phyloP scores from a whole-genome alignment of 2,113 vertebrate species.

The Myrmecophaga tridactyla region DNA sequence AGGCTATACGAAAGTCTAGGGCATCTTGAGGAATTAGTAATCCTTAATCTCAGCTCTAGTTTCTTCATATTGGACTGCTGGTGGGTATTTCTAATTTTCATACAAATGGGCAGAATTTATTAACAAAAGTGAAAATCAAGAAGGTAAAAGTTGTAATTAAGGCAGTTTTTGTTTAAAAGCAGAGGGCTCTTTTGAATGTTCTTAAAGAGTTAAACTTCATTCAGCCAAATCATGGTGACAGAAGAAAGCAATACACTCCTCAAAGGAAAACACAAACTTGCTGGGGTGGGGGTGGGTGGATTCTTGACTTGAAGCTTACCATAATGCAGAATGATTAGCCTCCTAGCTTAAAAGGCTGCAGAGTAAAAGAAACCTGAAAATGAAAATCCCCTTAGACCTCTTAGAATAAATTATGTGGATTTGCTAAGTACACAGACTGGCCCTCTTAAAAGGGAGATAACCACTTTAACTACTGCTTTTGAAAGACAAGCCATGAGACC shows the following conservation, averaged over 20 bases:
- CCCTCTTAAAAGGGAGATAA: slow-evolving; percentile 56
- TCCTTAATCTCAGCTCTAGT: not conserved
- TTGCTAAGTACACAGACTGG: slow-evolving; percentile 64
- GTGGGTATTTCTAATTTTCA: not conserved
- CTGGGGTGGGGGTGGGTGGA: not conserved
- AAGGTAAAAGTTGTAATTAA: not conserved
- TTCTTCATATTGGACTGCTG: not conserved
- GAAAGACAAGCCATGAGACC: not conserved
- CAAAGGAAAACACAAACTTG: not conserved
- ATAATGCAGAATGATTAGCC: slow-evolving; percentile 47
- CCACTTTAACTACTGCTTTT: not conserved
- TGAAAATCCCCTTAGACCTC: slow-evolving; percentile 59
- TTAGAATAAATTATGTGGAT: slow-evolving; percentile 66
- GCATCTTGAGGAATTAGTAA: not conserved
- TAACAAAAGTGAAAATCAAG: not conserved
- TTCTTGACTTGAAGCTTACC: not conserved
- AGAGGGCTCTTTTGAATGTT: not conserved
- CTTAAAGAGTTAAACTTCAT: slow-evolving; percentile 9
- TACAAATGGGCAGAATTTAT: not conserved
- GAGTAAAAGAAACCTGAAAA: slow-evolving; percentile 60
- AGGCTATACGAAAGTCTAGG: not conserved
- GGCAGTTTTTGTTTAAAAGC: slow-evolving; percentile 17
- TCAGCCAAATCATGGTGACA: not conserved
- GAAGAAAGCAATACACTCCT: not conserved
- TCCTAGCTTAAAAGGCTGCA: slow-evolving; percentile 56